phyloP scores from a whole-genome alignment of 2,797 vertebrate species.

The Thripadectes ignobilis region DNA sequence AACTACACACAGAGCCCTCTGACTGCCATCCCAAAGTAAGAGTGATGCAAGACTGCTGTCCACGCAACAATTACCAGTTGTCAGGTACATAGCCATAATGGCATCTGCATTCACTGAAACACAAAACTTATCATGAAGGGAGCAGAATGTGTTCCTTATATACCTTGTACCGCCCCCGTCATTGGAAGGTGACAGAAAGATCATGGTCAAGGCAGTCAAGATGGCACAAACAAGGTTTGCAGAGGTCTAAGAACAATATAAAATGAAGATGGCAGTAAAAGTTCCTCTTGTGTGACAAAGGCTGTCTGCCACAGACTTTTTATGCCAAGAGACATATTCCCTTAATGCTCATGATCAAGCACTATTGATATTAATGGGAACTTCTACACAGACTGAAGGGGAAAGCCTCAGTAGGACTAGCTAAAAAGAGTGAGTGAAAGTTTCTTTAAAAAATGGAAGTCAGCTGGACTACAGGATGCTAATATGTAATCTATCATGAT shows the following conservation, averaged over 20 bases:
- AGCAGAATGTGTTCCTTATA: background rate
- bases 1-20: background rate
- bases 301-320: background rate
- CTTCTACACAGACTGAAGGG: background rate
- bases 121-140: background rate
- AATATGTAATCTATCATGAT: background rate
- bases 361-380: background rate
- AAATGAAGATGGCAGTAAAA: background rate
- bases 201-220: background rate
- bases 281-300: background rate
- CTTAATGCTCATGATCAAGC: background rate
- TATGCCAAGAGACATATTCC: background rate
- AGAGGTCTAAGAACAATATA: background rate
- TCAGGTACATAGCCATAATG: conserved; percentile 27
- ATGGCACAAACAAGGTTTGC: background rate
- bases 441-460: background rate
- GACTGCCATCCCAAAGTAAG: conserved; percentile 4
- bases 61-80: conserved; percentile 3
- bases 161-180: background rate
- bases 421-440: background rate
- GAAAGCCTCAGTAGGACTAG: background rate
- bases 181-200: background rate
- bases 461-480: background rate
- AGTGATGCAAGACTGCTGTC: background rate
- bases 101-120: conserved; percentile 31